Conservation (phyloP, 2,888 invertebrate species). For the Nebria brevicollis region DNA sequence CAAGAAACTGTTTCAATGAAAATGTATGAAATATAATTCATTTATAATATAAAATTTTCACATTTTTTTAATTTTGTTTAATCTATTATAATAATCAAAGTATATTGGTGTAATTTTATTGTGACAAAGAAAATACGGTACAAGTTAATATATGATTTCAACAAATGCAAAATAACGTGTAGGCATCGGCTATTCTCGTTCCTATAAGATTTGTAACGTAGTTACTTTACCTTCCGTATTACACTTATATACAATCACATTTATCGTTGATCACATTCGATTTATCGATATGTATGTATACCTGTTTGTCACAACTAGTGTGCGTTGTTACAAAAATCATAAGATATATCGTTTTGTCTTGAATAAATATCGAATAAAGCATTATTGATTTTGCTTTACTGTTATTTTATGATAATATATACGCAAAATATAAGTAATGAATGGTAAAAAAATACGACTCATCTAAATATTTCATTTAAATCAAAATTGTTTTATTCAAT, state of each 20-base stretch:
- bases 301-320: conserved; percentile 24
- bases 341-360: conserved; percentile 29
- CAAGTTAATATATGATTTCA: neutral
- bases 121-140: conserved; percentile 9
- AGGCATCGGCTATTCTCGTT: conserved; percentile 16
- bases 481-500: no score
- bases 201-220: conserved; percentile 7
- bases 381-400: neutral
- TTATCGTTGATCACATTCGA: conserved; percentile 33
- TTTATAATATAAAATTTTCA: no score
- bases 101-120: conserved; percentile 6
- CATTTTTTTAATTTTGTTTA: no score
- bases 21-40: no score
- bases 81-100: neutral
- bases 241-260: conserved; percentile 34
- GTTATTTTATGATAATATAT: neutral
- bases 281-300: conserved; percentile 31
- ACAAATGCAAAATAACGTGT: conserved; percentile 26
- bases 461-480: neutral
- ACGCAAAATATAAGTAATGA: neutral
- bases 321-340: conserved; percentile 25
- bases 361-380: conserved; percentile 37
- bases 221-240: conserved; percentile 32
- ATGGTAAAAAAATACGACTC: neutral
- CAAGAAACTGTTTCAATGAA: no score